These are phyloP conservation scores for Protomyctophum bolini DNA, from an alignment of 2,113 vertebrate species.

Conservation along the genomic window DNA sequence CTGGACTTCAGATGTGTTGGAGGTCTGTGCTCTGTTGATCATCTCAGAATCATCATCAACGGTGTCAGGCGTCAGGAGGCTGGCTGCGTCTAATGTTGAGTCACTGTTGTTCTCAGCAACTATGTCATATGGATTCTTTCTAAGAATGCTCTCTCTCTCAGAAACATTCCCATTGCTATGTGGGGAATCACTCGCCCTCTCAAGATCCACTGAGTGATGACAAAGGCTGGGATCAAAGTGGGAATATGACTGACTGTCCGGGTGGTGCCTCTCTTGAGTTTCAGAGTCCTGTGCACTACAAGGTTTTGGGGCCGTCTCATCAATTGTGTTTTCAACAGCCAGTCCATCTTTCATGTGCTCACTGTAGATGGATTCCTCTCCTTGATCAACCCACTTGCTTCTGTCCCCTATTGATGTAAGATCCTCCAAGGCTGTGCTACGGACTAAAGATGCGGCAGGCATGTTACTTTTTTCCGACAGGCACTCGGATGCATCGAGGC, in stretches of 20 bases:
- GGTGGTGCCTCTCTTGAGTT: background rate
- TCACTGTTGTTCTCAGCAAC: slow-evolving; percentile 42
- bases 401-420: slow-evolving; percentile 66
- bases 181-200: background rate
- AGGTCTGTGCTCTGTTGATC: slow-evolving; percentile 37
- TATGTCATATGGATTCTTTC: slow-evolving; percentile 16
- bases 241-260: slow-evolving; percentile 11
- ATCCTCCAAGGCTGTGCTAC: slow-evolving; percentile 71
- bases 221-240: background rate
- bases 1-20: slow-evolving; percentile 50
- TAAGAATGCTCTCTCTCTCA: slow-evolving; percentile 4
- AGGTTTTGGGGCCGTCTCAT: slow-evolving; percentile 2
- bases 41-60: slow-evolving; percentile 51
- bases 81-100: slow-evolving; percentile 27
- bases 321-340: slow-evolving; percentile 12
- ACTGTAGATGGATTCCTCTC: slow-evolving; percentile 1
- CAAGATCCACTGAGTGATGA: slow-evolving; percentile 11
- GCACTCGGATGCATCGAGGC: slow-evolving; percentile 67
- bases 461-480: slow-evolving; percentile 44
- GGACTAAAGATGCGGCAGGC: slow-evolving; percentile 54
- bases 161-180: slow-evolving; percentile 16
- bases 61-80: slow-evolving; percentile 43
- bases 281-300: background rate
- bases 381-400: background rate
- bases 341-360: slow-evolving; percentile 9